Conservation (phyloP, 2,888 invertebrate genomes). For the Nephrotoma flavescens region DNA sequence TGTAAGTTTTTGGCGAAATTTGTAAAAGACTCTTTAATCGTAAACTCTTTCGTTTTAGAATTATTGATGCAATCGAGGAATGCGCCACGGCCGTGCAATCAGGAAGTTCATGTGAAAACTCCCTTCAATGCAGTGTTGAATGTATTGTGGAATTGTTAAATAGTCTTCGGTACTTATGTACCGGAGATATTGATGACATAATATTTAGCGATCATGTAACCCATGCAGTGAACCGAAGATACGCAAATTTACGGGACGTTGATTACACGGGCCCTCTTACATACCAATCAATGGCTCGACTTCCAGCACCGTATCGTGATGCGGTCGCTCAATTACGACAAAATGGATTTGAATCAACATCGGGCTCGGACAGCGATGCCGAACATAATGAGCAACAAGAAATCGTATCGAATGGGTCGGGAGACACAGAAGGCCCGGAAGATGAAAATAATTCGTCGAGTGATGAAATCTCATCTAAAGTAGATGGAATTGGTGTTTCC, state of each 20-base stretch:
- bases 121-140: conserved; percentile 65
- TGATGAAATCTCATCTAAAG: conserved; percentile 29
- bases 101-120: conserved; percentile 57
- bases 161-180: conserved; percentile 69
- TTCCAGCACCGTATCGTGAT: conserved; percentile 69
- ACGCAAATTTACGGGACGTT: conserved; percentile 51
- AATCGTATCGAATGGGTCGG: conserved; percentile 62
- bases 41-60: conserved; percentile 35
- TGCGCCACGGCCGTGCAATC: conserved; percentile 53
- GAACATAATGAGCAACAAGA: conserved; percentile 51
- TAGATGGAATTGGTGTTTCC: conserved; percentile 15
- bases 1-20: conserved; percentile 40
- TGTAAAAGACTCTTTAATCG: not conserved
- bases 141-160: conserved; percentile 71
- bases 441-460: conserved; percentile 39
- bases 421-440: conserved; percentile 57
- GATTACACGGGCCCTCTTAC: conserved; percentile 76
- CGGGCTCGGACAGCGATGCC: conserved; percentile 42
- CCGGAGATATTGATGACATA: conserved; percentile 51
- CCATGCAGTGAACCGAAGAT: conserved; percentile 47
- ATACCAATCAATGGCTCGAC: conserved; percentile 67
- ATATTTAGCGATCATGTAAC: conserved; percentile 33
- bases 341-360: conserved; percentile 44
- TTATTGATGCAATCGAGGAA: conserved; percentile 88
- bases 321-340: conserved; percentile 52